These are phyloP conservation scores for Eumerus sabulonum DNA, from an alignment of 2,888 invertebrate species.

Conservation along the genomic window DNA sequence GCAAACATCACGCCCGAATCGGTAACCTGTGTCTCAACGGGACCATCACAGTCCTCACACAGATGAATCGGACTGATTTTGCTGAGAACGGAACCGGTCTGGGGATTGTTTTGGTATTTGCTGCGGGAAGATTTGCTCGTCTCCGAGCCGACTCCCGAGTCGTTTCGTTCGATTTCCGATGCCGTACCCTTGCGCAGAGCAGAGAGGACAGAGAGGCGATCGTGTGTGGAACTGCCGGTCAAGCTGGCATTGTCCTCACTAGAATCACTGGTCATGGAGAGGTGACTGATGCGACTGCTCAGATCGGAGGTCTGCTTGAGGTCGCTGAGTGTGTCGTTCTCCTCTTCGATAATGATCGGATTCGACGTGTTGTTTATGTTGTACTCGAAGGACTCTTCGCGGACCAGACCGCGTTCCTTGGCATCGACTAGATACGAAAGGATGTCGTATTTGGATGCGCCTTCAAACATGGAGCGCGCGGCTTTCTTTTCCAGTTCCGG, in stretches of 20 bases:
- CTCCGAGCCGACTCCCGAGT: conserved; percentile 95
- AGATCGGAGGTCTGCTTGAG: conserved; percentile 79
- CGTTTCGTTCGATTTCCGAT: conserved; percentile 91
- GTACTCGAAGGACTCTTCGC: conserved; percentile 86
- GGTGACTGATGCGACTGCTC: conserved; percentile 86
- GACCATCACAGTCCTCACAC: conserved; percentile 93
- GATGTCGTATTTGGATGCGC: conserved; percentile 93
- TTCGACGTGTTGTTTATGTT: conserved; percentile 81
- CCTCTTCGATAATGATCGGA: conserved; percentile 80
- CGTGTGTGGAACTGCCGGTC: conserved; percentile 76
- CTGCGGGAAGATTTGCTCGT: conserved; percentile 92
- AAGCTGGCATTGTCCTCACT: conserved; percentile 89
- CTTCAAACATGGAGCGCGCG: conserved; percentile 85
- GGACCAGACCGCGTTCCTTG: conserved; percentile 86
- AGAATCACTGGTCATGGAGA: conserved; percentile 91
- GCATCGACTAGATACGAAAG: conserved; percentile 93
- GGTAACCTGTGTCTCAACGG: conserved; percentile 87
- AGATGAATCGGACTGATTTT: conserved; percentile 83
- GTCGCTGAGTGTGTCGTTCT: conserved; percentile 82
- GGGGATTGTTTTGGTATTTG: conserved; percentile 83
- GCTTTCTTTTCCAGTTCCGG: conserved; percentile 86
- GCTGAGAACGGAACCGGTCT: conserved; percentile 76
- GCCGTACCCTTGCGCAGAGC: conserved; percentile 79
- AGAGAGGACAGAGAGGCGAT: conserved; percentile 52
- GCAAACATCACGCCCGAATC: conserved; percentile 87